Conservation (phyloP, 1,140 invertebrate species). For the Oncopeltus fasciatus region DNA sequence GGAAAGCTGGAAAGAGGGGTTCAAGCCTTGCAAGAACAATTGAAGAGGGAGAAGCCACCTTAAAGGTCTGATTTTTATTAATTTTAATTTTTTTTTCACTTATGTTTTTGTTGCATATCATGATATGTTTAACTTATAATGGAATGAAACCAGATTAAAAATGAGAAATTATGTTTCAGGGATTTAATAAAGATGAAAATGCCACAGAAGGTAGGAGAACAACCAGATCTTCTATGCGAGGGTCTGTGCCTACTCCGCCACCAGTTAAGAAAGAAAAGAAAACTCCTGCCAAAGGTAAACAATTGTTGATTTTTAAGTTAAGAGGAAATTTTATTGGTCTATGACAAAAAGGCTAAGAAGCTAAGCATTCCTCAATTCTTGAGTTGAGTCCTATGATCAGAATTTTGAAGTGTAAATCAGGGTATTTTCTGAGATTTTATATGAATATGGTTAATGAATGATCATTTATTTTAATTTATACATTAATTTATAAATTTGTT, state of each 20-base stretch:
- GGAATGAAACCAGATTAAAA: neutral
- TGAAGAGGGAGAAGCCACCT: constrained; percentile 35
- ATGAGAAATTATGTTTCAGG: constrained; percentile 25
- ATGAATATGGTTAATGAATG: neutral
- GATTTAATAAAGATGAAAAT: constrained; percentile 27
- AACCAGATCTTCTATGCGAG: constrained; percentile 34
- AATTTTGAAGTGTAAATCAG: neutral
- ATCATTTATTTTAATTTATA: neutral
- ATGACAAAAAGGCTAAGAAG: constrained; percentile 12
- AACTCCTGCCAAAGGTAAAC: constrained; percentile 26
- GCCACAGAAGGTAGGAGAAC: constrained; percentile 35
- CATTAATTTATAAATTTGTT: neutral
- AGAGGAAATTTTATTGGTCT: neutral
- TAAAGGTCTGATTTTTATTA: constrained; percentile 29
- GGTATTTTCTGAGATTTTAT: neutral
- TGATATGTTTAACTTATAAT: constrained; percentile 23
- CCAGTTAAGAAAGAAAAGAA: constrained; percentile 35
- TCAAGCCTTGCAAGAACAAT: constrained; percentile 34
- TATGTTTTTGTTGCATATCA: constrained; percentile 17
- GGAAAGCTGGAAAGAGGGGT: constrained; percentile 32
- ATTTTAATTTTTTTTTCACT: constrained; percentile 19
- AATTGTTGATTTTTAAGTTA: neutral
- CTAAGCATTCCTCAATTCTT: neutral
- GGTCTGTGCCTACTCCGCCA: constrained; percentile 32
- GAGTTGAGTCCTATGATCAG: constrained; percentile 4